A percentile compares a stretch with the other conserved stretches of the same genome.
phyloP scores from a whole-genome alignment of 2,113 vertebrate genomes.

The Eulemur rufifrons region DNA sequence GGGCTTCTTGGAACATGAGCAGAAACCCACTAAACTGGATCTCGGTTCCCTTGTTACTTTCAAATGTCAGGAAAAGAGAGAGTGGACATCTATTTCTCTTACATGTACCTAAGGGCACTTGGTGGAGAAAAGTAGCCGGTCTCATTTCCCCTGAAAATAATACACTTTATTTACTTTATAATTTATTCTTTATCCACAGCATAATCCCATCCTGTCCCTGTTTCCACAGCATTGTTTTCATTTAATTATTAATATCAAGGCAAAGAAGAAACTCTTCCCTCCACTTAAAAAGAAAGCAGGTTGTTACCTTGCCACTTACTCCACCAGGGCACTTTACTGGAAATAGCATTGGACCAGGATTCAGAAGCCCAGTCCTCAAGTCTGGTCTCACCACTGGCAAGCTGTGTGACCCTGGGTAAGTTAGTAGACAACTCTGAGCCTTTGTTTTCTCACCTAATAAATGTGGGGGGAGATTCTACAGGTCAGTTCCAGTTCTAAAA shows the following conservation, averaged over 20 bases:
- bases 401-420: neutral
- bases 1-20: neutral
- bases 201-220: neutral
- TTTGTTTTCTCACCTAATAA: neutral
- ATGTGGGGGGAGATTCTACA: neutral
- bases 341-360: neutral
- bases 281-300: neutral
- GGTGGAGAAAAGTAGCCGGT: neutral
- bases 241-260: constrained; percentile 8
- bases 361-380: neutral
- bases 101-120: neutral
- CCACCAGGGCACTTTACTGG: neutral
- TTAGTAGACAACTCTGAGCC: neutral
- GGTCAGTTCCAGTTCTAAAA: neutral
- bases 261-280: neutral
- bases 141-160: neutral
- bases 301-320: neutral
- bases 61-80: neutral
- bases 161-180: neutral
- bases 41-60: neutral
- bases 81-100: neutral
- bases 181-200: constrained; percentile 21
- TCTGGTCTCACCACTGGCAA: neutral
- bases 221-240: constrained; percentile 5
- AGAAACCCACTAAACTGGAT: neutral